Evolutionary conservation across 2,113 vertebrate species (phyloP).

Genomic region (Malurus elegans): DNA sequence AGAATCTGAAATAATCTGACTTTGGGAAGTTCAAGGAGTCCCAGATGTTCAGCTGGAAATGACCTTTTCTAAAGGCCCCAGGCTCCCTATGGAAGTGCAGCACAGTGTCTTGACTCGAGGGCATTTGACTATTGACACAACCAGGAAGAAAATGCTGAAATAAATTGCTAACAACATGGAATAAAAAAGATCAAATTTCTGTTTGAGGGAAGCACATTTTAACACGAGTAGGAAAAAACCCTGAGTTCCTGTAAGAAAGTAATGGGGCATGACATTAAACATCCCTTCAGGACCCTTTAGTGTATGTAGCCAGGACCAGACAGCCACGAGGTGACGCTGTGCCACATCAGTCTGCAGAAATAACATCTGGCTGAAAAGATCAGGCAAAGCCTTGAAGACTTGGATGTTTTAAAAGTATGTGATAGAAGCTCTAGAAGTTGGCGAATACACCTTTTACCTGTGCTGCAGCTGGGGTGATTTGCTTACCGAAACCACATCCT

Average conservation of each 20-base stretch:
- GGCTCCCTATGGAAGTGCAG: neutral
- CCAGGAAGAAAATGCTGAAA: neutral
- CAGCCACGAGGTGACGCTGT: constrained; percentile 15
- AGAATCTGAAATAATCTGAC: neutral
- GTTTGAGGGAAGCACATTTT: neutral
- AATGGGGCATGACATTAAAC: neutral
- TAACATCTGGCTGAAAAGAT: neutral
- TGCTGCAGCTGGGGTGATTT: neutral
- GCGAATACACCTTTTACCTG: neutral
- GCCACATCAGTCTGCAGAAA: neutral
- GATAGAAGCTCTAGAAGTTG: neutral
- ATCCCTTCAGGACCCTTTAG: neutral
- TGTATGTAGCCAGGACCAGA: neutral
- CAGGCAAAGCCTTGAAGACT: neutral
- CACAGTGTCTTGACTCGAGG: neutral
- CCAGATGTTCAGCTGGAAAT: neutral
- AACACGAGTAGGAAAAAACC: neutral
- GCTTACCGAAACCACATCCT: neutral
- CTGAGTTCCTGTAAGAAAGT: neutral
- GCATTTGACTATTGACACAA: neutral
- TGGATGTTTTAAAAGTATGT: neutral
- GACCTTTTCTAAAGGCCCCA: neutral
- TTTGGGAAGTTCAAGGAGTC: neutral
- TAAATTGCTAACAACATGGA: neutral
- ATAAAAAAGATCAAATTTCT: neutral